A percentile compares a stretch with the other conserved stretches of the same genome.
phyloP scores from a whole-genome alignment of 2,888 invertebrate species.

The Malacosoma neustria region DNA sequence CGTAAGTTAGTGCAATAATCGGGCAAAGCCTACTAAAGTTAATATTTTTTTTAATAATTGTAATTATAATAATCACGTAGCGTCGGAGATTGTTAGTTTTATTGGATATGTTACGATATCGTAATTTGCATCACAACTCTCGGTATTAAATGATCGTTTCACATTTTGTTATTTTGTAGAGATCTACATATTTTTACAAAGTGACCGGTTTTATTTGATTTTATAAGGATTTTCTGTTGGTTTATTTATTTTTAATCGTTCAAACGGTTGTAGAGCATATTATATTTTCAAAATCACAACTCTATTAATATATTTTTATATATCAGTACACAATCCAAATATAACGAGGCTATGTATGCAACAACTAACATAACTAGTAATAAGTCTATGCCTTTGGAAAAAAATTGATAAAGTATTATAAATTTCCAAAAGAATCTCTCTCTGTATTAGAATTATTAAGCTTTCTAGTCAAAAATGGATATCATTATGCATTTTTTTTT shows the following conservation, averaged over 20 bases:
- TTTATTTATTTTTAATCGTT: not conserved
- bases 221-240: not conserved
- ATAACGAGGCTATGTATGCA: conserved; percentile 55
- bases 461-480: conserved; percentile 71
- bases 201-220: no score
- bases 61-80: conserved; percentile 32
- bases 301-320: conserved; percentile 12
- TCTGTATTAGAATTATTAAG: conserved; percentile 70
- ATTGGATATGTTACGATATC: conserved; percentile 7
- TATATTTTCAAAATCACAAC: conserved; percentile 5
- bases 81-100: conserved; percentile 1
- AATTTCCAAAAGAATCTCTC: conserved; percentile 66
- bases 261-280: conserved; percentile 10
- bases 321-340: conserved; percentile 33
- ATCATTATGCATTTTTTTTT: conserved; percentile 34
- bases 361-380: conserved; percentile 45
- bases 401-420: conserved; percentile 59
- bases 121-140: conserved; percentile 9
- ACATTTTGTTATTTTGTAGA: not conserved
- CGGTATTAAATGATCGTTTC: no score
- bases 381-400: conserved; percentile 42
- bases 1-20: conserved; percentile 70
- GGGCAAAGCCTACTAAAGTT: conserved; percentile 68
- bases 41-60: conserved; percentile 59
- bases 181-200: no score